Conservation (phyloP, 2,113 vertebrate species). For the Mobula birostris region DNA sequence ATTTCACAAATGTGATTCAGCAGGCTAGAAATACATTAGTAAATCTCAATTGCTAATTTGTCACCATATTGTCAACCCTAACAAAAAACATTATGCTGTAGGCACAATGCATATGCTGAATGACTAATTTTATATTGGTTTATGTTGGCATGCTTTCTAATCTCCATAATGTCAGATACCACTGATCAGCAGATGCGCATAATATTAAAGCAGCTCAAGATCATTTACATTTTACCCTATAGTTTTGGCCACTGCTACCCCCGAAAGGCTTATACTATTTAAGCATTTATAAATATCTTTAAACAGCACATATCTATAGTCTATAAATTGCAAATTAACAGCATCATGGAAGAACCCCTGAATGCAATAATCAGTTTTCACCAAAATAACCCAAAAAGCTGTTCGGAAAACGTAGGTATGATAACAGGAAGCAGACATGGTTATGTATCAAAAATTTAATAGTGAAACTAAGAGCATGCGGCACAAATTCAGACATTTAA, state of each 20-base stretch:
- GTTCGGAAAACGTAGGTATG: background rate
- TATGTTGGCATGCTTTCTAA: background rate
- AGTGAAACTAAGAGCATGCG: background rate
- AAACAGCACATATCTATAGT: no score
- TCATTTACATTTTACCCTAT: no score
- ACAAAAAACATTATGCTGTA: no score
- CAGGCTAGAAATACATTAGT: no score
- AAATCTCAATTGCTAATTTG: no score
- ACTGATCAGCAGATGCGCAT: no score
- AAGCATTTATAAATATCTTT: no score
- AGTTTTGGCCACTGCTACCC: no score
- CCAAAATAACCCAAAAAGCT: background rate
- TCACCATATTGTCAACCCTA: no score
- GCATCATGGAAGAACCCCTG: background rate
- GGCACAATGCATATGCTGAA: background rate
- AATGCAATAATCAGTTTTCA: background rate
- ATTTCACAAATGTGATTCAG: no score
- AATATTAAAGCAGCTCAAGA: no score
- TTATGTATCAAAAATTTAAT: background rate
- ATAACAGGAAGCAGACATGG: background rate
- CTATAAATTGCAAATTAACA: background rate
- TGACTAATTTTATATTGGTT: background rate
- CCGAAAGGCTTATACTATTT: no score
- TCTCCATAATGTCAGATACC: background rate
- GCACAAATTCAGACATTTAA: background rate